Evolutionary conservation across 2,113 vertebrate genomes (phyloP).

Genomic region (Conger conger): DNA sequence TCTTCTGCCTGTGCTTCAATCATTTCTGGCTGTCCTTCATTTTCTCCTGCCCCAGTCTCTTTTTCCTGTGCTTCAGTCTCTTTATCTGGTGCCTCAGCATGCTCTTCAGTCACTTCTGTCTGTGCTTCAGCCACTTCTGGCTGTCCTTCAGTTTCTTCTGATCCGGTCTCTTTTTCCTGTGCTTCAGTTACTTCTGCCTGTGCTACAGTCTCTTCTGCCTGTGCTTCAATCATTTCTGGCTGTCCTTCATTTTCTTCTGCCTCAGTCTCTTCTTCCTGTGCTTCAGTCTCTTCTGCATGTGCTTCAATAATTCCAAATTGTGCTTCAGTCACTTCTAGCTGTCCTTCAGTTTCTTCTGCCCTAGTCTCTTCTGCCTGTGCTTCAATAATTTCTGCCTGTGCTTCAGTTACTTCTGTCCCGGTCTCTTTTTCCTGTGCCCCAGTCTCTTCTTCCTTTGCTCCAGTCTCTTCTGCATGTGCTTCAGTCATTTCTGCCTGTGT

Average conservation of each 20-base stretch:
- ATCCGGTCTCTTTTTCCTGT: not conserved
- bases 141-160: not conserved
- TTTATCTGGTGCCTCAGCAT: not conserved
- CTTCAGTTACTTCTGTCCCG: not conserved
- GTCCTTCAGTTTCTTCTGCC: not conserved
- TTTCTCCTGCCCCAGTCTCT: not conserved
- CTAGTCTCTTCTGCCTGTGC: not conserved
- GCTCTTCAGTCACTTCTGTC: not conserved
- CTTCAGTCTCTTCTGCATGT: not conserved
- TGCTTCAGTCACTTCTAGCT: not conserved
- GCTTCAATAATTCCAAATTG: not conserved
- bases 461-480: too few relatives aligned
- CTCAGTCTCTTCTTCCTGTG: not conserved
- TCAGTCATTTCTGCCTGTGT: too few relatives aligned
- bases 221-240: not conserved
- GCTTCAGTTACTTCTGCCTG: not conserved
- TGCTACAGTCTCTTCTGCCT: not conserved
- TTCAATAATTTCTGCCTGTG: not conserved
- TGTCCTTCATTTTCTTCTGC: not conserved
- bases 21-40: not conserved
- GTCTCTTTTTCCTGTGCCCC: too few relatives aligned
- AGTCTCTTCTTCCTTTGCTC: too few relatives aligned
- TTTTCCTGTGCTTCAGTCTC: not conserved
- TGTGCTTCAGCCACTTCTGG: not conserved
- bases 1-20: slow-evolving; percentile 19